These are phyloP conservation scores for Bryconaethiops microstoma DNA, from an alignment of 2,797 vertebrate genomes.

Conservation along the genomic window DNA sequence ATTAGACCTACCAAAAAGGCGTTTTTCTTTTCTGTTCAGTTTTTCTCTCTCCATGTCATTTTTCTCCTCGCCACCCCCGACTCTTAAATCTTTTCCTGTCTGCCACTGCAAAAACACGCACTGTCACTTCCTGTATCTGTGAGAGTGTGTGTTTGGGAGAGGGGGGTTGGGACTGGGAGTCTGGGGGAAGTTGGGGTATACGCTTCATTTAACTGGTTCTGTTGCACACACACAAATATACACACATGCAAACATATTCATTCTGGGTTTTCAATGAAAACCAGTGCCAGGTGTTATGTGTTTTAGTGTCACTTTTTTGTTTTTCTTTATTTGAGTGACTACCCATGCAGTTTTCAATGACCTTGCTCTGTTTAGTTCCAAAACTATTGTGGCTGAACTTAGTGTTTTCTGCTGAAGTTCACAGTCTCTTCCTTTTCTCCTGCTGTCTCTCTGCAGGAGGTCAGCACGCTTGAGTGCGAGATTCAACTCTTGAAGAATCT, in stretches of 20 bases:
- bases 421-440: neutral
- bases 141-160: slow-evolving; percentile 42
- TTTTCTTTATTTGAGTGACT: neutral
- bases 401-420: neutral
- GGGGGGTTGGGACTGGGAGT: slow-evolving; percentile 18
- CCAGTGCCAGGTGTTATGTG: neutral
- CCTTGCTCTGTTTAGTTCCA: neutral
- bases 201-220: slow-evolving; percentile 54
- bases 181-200: slow-evolving; percentile 43
- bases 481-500: slow-evolving; percentile 98
- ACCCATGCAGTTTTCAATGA: neutral
- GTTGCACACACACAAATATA: neutral
- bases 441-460: slow-evolving; percentile 79
- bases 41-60: slow-evolving; percentile 35
- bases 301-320: neutral
- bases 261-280: neutral
- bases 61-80: slow-evolving; percentile 33
- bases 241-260: neutral
- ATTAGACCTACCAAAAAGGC: neutral
- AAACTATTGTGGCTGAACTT: neutral
- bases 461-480: slow-evolving; percentile 96
- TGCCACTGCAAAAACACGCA: slow-evolving; percentile 72
- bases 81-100: slow-evolving; percentile 77
- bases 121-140: slow-evolving; percentile 77
- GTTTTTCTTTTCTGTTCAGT: neutral